Base-by-base conservation (phyloP, 2,888 invertebrate species). In the Acronicta aceris region DNA sequence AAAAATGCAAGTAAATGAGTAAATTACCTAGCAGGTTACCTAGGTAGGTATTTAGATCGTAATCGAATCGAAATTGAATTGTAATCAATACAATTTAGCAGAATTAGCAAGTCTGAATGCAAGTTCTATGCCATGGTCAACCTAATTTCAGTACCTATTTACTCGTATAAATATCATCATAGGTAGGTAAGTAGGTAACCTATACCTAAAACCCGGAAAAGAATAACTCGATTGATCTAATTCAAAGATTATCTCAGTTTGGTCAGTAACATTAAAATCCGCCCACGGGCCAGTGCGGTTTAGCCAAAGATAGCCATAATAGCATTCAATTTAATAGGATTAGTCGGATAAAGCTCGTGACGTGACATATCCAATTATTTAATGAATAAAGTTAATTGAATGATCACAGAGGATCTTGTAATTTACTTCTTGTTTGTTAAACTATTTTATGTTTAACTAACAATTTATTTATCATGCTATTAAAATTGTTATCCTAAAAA, bases 381-480 rank as follows among this genome's bases (percentile, higher is more conserved):
- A 68, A 58, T 68, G 12, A 61, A 72, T 49, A 46, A 49, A 71
- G 33, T 59, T 36, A 71, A 72, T 69, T 61, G 58, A 54, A 72
- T 45, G 27, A 72, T 72, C 54, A 45, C 48, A 8, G n/a, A n/a
- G 9, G 51, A 63, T 68, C 56, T 38, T 54, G 27, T 59, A 21
- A 71, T 47, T 45, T 40, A 40, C n/a, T 53, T 63, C 21, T 43
- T 43, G 21, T 59, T 52, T 43, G 21, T 53, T 52, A 47, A 51
- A 47, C 62, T 7, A 64, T 41, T 16, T 21, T 21, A 45, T 63
- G 38, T 27, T 36, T 49, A 36, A 33, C 4, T 33, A 36, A 12
- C 2, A 12, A 36, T 12, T 36, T 36, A 30, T 9, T 9, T 36
- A 36, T 13, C 12, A 36, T 36, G 0, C 12, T 36, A 3, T 36